Conservation (phyloP, 2,797 vertebrate species). For the Lates japonicus region DNA sequence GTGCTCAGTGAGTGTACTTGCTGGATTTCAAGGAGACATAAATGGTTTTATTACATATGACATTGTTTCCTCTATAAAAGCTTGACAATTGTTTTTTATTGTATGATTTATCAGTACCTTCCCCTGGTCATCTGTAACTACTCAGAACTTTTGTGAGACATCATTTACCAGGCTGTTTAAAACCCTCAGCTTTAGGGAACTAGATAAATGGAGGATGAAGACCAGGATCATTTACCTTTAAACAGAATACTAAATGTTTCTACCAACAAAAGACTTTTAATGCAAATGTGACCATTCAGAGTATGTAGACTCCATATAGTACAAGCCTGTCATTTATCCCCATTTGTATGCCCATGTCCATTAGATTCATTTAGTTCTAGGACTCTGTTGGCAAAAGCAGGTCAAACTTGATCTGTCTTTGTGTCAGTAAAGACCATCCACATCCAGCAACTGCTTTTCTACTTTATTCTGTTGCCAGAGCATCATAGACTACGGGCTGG, state of each 20-base stretch:
- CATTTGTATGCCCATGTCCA: no score
- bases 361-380: neutral
- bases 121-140: no score
- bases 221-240: constrained; percentile 11
- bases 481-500: neutral
- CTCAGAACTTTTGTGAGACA: no score
- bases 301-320: constrained; percentile 9
- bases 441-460: constrained; percentile 12
- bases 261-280: constrained; percentile 7
- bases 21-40: no score
- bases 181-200: neutral
- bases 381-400: neutral
- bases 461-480: neutral
- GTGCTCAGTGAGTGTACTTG: no score
- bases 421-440: constrained; percentile 5
- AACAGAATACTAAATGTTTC: neutral
- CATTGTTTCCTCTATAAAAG: no score
- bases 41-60: no score
- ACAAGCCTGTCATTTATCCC: neutral
- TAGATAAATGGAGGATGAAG: constrained; percentile 3
- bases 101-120: no score
- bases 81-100: no score
- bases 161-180: neutral
- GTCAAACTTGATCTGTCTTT: constrained; percentile 9
- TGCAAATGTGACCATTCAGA: constrained; percentile 16